These are phyloP conservation scores for Tachystola acroxantha DNA, from an alignment of 2,888 invertebrate genomes.

Conservation along the genomic window DNA sequence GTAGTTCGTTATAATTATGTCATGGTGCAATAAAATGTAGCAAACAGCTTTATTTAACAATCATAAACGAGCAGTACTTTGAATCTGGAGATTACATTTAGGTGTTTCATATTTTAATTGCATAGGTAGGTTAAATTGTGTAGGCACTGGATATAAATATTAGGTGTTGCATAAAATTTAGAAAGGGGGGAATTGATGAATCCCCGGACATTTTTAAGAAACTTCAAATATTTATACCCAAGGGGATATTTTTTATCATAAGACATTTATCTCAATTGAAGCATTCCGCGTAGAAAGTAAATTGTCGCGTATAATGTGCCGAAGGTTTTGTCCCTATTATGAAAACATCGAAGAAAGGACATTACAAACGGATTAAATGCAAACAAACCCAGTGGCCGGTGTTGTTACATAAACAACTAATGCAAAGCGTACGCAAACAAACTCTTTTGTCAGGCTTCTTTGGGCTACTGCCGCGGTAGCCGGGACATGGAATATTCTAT, in stretches of 20 bases:
- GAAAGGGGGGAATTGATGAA: too few species aligned
- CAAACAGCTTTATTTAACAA: too few species aligned
- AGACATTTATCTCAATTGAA: background rate
- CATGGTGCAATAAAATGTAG: too few species aligned
- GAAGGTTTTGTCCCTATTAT: slow-evolving; percentile 40
- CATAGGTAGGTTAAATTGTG: too few species aligned
- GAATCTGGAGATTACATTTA: too few species aligned
- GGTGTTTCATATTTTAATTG: too few species aligned
- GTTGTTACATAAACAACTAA: slow-evolving; percentile 63
- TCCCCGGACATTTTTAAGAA: background rate
- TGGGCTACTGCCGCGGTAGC: slow-evolving; percentile 27
- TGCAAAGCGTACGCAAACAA: slow-evolving; percentile 66
- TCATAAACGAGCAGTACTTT: too few species aligned
- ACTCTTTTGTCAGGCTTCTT: slow-evolving; percentile 53
- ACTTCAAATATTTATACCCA: background rate
- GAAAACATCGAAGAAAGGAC: slow-evolving; percentile 52
- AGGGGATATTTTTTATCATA: too few species aligned
- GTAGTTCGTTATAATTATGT: too few species aligned
- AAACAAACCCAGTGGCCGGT: slow-evolving; percentile 59
- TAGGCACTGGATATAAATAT: too few species aligned
- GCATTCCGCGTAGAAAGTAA: slow-evolving; percentile 7
- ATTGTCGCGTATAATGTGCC: slow-evolving; percentile 25
- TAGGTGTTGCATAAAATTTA: too few species aligned
- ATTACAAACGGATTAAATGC: slow-evolving; percentile 70
- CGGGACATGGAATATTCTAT: slow-evolving; percentile 35